Base-by-base conservation (phyloP, 2,797 vertebrate genomes). In the Myiotriccus ornatus region DNA sequence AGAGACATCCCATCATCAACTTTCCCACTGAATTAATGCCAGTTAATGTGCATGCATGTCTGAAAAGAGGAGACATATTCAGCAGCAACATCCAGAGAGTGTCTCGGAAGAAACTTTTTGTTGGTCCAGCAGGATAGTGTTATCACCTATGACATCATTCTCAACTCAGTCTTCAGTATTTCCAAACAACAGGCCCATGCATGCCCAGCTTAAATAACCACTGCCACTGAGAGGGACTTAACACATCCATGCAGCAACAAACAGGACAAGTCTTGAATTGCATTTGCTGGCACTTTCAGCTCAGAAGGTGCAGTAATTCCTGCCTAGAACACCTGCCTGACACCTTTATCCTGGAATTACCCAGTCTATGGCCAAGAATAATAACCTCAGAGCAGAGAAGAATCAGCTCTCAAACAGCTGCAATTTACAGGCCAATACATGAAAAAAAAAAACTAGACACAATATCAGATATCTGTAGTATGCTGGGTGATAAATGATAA, bases 21-120 rank as follows among this genome's bases (percentile, higher is more conserved):
- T 87, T 94, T 91, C 70, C 84, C 79, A 79, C 69, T 53, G 57
- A 97, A 95, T 93, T 84, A 85, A 47, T 78, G 60, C 34, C 84
- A 91, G 77, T 79, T 93, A 97, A 88, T 60, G 39, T 46, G 79
- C 63, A 70, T 25, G 19, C 69, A 65, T 82, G 22, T 50, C 89
- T 91, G 74, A 85, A 94, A 94, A 90, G 34, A 18, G 75, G 73
- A 95, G 41, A 65, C 82, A 76, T 71, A 93, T 78, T 94, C 94
- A 96, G 82, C 78, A 95, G 74, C 46, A 64, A 24, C 67, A 94
- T 76, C 84, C 79, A 50, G 21, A 95, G 65, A 93, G 56, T 53
- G 34, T 94, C 87, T 92, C 89, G 47, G 28, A 95, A 97, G 77
- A 92, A 94, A 73, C 0, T 67, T 93, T 93, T 75, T 65, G 64